Percentiles rank a stretch among this genome's conserved stretches.
Conservation (phyloP, 2,888 invertebrate species). For the Apodemia hepburni region DNA sequence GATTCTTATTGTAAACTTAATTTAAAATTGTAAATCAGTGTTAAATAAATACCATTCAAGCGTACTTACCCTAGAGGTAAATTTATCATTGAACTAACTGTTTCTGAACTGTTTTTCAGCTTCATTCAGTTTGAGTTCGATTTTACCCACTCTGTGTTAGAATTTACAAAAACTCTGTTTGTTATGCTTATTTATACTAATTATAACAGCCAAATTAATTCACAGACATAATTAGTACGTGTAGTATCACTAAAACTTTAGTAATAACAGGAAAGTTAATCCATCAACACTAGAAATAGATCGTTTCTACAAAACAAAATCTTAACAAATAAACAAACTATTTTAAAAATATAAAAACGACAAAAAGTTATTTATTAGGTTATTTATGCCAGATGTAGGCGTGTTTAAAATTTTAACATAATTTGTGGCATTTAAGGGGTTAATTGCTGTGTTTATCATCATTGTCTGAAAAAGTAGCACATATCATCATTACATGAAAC, state of each 20-base stretch:
- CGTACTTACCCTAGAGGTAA: background rate
- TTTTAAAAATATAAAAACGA: background rate
- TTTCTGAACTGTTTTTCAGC: too few relatives aligned
- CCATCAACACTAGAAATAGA: too few relatives aligned
- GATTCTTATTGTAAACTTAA: background rate
- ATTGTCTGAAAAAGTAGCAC: slow-evolving; percentile 15
- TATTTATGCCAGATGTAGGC: too few relatives aligned
- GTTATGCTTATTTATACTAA: too few relatives aligned
- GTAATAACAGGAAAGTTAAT: too few relatives aligned
- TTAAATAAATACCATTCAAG: background rate
- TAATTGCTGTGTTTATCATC: slow-evolving; percentile 26
- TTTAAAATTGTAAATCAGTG: background rate
- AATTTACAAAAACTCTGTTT: too few relatives aligned
- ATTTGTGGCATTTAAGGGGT: slow-evolving; percentile 22
- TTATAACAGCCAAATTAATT: too few relatives aligned
- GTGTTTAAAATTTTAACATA: background rate
- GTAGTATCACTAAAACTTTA: too few relatives aligned
- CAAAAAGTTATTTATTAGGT: too few relatives aligned
- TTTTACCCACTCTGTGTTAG: background rate
- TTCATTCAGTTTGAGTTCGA: background rate
- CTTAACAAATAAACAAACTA: too few relatives aligned
- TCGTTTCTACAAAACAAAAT: too few relatives aligned
- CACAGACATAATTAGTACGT: too few relatives aligned
- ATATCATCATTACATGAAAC: background rate
- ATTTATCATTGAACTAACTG: background rate